Percentiles rank a stretch among this genome's conserved stretches.
Evolutionary conservation across 1,140 invertebrate species (phyloP).

Genomic region (Drosophila guanche): DNA sequence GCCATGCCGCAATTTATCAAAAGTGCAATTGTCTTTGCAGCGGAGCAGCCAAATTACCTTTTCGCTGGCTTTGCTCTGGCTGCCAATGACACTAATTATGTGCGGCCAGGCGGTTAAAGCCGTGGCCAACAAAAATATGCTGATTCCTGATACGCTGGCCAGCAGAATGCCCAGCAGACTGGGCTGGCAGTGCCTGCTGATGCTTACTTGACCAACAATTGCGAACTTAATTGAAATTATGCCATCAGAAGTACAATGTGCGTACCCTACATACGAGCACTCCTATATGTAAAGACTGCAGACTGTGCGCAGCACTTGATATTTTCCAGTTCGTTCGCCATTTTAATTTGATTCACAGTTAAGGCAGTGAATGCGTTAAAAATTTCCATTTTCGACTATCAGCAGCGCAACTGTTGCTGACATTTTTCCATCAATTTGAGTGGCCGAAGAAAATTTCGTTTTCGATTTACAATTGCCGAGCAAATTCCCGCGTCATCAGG

Average conservation of each 20-base stretch:
- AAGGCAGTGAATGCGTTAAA: slow-evolving; percentile 33
- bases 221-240: slow-evolving; percentile 70
- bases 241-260: slow-evolving; percentile 42
- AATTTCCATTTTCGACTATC: slow-evolving; percentile 63
- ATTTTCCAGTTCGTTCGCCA: slow-evolving; percentile 18
- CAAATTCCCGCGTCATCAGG: slow-evolving; percentile 19
- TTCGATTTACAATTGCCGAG: slow-evolving; percentile 22
- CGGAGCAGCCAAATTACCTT: slow-evolving; percentile 34
- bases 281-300: neutral
- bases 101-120: slow-evolving; percentile 51
- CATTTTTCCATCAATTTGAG: slow-evolving; percentile 75
- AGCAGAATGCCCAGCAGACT: neutral
- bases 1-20: slow-evolving; percentile 52
- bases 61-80: slow-evolving; percentile 6
- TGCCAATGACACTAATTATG: slow-evolving; percentile 73
- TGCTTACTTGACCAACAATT: slow-evolving; percentile 54
- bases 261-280: neutral
- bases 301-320: slow-evolving; percentile 6
- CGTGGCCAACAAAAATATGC: slow-evolving; percentile 50
- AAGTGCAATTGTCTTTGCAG: slow-evolving; percentile 68
- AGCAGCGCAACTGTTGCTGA: slow-evolving; percentile 68
- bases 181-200: neutral
- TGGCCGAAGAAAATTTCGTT: slow-evolving; percentile 35
- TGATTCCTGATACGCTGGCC: slow-evolving; percentile 32
- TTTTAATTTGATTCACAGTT: slow-evolving; percentile 58